Conservation (phyloP, 1,140 invertebrate genomes). For the Radopholus similis region DNA sequence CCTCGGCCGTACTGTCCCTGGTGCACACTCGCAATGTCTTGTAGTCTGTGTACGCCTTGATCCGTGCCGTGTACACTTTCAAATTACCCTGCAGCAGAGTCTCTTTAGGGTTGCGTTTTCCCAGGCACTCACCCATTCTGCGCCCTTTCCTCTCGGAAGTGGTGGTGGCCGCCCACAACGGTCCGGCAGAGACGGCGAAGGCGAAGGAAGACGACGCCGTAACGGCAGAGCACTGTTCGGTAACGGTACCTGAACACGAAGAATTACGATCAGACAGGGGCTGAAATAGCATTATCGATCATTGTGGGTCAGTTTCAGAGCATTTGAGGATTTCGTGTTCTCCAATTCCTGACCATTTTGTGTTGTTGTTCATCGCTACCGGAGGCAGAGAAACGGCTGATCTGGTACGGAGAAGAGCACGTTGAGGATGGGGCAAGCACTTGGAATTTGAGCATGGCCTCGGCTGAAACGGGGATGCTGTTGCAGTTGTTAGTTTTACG, state of each 20-base stretch:
- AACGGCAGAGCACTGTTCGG: neutral
- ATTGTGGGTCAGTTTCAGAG: too few species aligned
- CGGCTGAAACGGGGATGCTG: neutral
- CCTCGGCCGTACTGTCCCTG: conserved; percentile 26
- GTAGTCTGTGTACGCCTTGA: conserved; percentile 48
- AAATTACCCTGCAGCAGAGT: conserved; percentile 6
- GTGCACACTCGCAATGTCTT: conserved; percentile 38
- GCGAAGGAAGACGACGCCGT: conserved; percentile 14
- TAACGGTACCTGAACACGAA: too few species aligned
- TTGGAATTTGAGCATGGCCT: conserved; percentile 17
- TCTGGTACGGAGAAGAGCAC: conserved; percentile 1
- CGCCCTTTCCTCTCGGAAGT: neutral
- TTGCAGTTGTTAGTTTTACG: neutral
- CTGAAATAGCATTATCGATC: too few species aligned
- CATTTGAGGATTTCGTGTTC: too few species aligned
- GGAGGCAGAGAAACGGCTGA: neutral
- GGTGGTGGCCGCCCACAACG: neutral
- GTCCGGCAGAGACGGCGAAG: conserved; percentile 23
- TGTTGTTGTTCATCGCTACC: too few species aligned
- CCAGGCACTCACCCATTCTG: neutral
- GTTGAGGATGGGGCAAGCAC: neutral
- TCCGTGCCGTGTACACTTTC: conserved; percentile 35
- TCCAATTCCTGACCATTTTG: too few species aligned
- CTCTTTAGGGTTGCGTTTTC: neutral
- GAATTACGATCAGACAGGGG: too few species aligned